phyloP scores from a whole-genome alignment of 1,140 invertebrate species.

The Papilio helenus region DNA sequence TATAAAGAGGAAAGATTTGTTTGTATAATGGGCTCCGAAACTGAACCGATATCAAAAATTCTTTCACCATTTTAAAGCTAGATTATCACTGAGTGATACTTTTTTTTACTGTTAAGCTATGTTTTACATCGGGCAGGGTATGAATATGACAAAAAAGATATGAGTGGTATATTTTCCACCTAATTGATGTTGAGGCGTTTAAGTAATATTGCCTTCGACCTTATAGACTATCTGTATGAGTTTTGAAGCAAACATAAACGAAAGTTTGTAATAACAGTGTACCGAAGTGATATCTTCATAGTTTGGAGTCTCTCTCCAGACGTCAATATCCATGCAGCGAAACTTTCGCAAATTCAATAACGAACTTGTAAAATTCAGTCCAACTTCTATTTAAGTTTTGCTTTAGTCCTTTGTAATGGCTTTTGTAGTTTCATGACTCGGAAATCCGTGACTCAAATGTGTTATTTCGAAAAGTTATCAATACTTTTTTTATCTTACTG shows the following conservation, averaged over 20 bases:
- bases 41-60: too few relatives aligned
- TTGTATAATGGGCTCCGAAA: too few relatives aligned
- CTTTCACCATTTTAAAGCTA: too few relatives aligned
- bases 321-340: slow-evolving; percentile 19
- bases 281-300: slow-evolving; percentile 32
- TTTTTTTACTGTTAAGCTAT: too few relatives aligned
- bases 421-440: slow-evolving; percentile 9
- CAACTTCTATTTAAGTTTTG: slow-evolving; percentile 35
- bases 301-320: slow-evolving; percentile 29
- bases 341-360: slow-evolving; percentile 34
- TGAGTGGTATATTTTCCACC: too few relatives aligned
- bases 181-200: too few relatives aligned
- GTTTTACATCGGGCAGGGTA: too few relatives aligned
- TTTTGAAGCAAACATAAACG: slow-evolving; percentile 5
- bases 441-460: slow-evolving; percentile 13
- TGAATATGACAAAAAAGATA: too few relatives aligned
- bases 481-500: too few relatives aligned
- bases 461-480: slow-evolving; percentile 9
- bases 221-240: neutral
- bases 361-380: slow-evolving; percentile 33
- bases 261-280: slow-evolving; percentile 30
- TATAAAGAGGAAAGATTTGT: too few relatives aligned
- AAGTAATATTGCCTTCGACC: too few relatives aligned
- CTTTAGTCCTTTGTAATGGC: slow-evolving; percentile 27
- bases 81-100: too few relatives aligned